phyloP scores from a whole-genome alignment of 2,888 invertebrate species.

The Scaptomyza polygonia region DNA sequence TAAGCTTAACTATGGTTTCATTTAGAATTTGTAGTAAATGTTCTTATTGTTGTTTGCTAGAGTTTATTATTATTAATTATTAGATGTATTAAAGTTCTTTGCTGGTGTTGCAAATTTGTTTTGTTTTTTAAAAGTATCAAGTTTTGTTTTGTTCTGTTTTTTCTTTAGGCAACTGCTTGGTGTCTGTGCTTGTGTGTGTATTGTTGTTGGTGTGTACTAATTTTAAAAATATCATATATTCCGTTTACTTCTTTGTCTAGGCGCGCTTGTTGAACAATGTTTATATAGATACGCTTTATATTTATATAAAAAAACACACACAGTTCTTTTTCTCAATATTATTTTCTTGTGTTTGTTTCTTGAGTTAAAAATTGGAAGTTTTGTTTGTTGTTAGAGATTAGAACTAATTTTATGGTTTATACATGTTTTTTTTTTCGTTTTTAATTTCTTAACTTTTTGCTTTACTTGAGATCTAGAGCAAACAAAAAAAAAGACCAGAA shows the following conservation, averaged over 20 bases:
- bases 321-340: conserved; percentile 29
- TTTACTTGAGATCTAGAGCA: conserved; percentile 77
- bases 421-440: conserved; percentile 48
- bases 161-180: conserved; percentile 74
- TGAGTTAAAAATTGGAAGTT: conserved; percentile 74
- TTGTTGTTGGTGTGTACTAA: conserved; percentile 42
- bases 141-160: conserved; percentile 24
- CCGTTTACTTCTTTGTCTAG: conserved; percentile 54
- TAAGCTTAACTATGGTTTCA: conserved; percentile 77
- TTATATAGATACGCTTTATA: conserved; percentile 65
- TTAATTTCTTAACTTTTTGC: conserved; percentile 61
- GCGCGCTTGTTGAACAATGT: conserved; percentile 76
- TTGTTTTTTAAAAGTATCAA: conserved; percentile 56
- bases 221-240: conserved; percentile 55
- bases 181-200: conserved; percentile 49
- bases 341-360: conserved; percentile 37
- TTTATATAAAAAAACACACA: conserved; percentile 53
- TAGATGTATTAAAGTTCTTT: conserved; percentile 68
- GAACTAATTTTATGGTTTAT: conserved; percentile 64
- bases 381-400: conserved; percentile 60
- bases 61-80: conserved; percentile 59
- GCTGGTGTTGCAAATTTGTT: conserved; percentile 66
- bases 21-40: conserved; percentile 76
- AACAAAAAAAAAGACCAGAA: conserved; percentile 34
- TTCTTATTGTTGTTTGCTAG: conserved; percentile 61